Conservation (phyloP, 1,140 invertebrate species). For the Neodiprion lecontei region DNA sequence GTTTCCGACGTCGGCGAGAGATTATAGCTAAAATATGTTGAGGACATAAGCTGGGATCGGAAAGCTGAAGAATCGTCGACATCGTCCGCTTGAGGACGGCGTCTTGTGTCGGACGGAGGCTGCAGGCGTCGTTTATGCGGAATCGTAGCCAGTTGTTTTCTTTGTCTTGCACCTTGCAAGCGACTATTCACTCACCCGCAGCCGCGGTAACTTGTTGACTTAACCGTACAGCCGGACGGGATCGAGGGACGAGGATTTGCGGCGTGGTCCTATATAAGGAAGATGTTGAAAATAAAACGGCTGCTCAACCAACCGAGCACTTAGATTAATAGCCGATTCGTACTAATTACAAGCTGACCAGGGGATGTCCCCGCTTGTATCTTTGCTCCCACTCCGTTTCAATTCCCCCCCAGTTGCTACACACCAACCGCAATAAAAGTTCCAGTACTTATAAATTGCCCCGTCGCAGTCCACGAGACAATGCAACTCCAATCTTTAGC, state of each 20-base stretch:
- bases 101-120: too few relatives aligned
- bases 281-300: slow-evolving; percentile 42
- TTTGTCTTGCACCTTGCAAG: slow-evolving; percentile 1
- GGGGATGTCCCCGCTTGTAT: slow-evolving; percentile 33
- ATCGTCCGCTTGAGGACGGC: too few relatives aligned
- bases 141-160: background rate
- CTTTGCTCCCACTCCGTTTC: slow-evolving; percentile 15
- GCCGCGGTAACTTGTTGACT: slow-evolving; percentile 4
- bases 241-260: background rate
- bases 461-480: slow-evolving; percentile 10
- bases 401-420: slow-evolving; percentile 39
- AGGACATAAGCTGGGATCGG: too few relatives aligned
- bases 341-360: slow-evolving; percentile 50
- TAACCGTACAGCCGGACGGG: background rate
- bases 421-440: slow-evolving; percentile 34
- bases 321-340: slow-evolving; percentile 52
- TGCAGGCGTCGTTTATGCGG: too few relatives aligned
- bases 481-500: slow-evolving; percentile 12
- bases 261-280: slow-evolving; percentile 42
- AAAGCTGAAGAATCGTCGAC: too few relatives aligned
- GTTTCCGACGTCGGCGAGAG: too few relatives aligned
- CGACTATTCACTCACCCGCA: background rate
- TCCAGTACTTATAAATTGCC: slow-evolving; percentile 11
- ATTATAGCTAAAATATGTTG: too few relatives aligned
- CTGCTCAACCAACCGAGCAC: slow-evolving; percentile 32